These are phyloP conservation scores for Trissolcus basalis DNA, from an alignment of 1,140 invertebrate species.

Conservation along the genomic window DNA sequence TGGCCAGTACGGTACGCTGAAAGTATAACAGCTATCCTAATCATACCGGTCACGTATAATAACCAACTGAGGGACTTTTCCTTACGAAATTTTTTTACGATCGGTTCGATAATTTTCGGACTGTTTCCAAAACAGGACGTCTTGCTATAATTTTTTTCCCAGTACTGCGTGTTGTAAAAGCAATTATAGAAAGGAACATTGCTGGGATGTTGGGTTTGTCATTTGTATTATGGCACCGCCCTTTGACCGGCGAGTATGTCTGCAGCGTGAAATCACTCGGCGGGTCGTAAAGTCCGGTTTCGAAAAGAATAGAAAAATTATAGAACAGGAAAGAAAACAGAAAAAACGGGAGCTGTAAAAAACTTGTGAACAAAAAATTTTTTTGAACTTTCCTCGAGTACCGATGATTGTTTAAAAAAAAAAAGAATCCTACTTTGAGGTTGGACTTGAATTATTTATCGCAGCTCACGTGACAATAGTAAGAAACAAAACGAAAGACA, in stretches of 20 bases:
- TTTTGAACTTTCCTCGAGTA: no score
- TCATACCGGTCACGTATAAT: conserved; percentile 2
- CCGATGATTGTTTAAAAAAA: background rate
- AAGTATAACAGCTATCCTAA: conserved; percentile 9
- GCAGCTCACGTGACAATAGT: conserved; percentile 41
- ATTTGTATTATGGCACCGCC: conserved; percentile 58
- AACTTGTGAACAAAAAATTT: no score
- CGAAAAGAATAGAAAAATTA: conserved; percentile 12
- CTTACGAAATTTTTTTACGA: conserved; percentile 39
- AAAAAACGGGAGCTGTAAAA: background rate
- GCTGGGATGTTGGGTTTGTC: conserved; percentile 54
- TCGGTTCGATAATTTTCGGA: conserved; percentile 30
- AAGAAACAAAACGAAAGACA: conserved; percentile 45
- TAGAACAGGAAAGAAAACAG: background rate
- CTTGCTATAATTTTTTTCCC: conserved; percentile 56
- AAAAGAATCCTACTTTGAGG: no score
- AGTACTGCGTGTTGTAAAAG: conserved; percentile 55
- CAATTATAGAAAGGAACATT: conserved; percentile 50
- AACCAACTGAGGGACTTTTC: conserved; percentile 42
- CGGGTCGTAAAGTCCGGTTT: conserved; percentile 50
- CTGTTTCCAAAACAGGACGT: conserved; percentile 32
- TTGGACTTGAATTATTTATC: conserved; percentile 20
- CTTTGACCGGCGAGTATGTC: conserved; percentile 56
- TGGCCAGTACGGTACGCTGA: background rate
- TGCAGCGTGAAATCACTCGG: conserved; percentile 46